Evolutionary conservation across 2,113 vertebrate genomes (phyloP).

Genomic region (Rhodinocichla rosea): DNA sequence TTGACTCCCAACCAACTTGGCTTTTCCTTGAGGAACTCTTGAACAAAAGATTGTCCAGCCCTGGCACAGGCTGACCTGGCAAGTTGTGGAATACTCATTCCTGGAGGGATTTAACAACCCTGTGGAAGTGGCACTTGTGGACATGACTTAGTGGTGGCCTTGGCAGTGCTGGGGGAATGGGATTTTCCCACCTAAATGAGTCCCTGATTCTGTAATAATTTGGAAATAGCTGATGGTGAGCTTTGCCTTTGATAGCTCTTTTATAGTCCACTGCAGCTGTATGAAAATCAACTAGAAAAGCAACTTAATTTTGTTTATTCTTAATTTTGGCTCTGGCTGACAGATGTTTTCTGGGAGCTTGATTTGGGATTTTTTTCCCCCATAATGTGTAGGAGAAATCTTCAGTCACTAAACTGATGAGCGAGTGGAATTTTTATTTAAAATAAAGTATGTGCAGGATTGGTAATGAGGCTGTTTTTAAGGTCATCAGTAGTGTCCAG

Average conservation of each 20-base stretch:
- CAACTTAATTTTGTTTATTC: background rate
- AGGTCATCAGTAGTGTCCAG: background rate
- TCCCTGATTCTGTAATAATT: background rate
- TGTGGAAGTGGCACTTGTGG: background rate
- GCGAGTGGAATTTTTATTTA: background rate
- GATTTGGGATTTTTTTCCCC: background rate
- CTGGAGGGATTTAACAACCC: background rate
- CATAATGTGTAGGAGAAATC: background rate
- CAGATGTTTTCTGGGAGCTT: conserved; percentile 26
- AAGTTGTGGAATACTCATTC: background rate
- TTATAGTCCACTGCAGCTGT: conserved; percentile 3
- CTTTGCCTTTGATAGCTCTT: background rate
- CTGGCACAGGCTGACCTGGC: background rate
- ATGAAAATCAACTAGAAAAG: conserved; percentile 16
- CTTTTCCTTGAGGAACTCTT: background rate
- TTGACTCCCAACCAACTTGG: background rate
- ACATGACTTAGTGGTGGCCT: background rate
- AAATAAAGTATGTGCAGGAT: background rate
- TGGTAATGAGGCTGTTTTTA: background rate
- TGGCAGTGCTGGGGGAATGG: background rate
- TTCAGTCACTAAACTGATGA: background rate
- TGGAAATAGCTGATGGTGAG: background rate
- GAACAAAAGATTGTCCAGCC: background rate
- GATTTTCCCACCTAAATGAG: background rate
- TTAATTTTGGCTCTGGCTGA: conserved; percentile 6